These are phyloP conservation scores for Fragum sueziense DNA, from an alignment of 2,888 invertebrate species.

Conservation along the genomic window DNA sequence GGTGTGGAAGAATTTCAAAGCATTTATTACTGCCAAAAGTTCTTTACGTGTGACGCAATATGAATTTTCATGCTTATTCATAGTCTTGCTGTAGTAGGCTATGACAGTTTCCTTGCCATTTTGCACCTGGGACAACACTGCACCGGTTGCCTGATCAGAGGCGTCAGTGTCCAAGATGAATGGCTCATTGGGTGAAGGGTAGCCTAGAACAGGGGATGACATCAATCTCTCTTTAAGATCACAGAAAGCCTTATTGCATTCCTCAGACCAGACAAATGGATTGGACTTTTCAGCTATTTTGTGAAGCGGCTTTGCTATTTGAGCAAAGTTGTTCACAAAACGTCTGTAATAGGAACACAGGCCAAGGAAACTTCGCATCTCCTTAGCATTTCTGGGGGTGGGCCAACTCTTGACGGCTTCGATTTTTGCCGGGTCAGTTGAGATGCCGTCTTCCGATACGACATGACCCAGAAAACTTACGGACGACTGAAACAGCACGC, in stretches of 20 bases:
- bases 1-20: constrained; percentile 28
- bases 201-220: constrained; percentile 23
- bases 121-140: background rate
- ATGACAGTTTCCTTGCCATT: background rate
- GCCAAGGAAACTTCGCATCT: constrained; percentile 7
- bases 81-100: background rate
- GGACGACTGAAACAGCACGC: constrained; percentile 13
- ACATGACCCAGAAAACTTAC: constrained; percentile 28
- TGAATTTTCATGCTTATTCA: constrained; percentile 16
- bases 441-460: constrained; percentile 21
- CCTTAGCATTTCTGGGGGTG: constrained; percentile 11
- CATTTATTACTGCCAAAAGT: constrained; percentile 31
- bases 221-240: constrained; percentile 9
- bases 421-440: constrained; percentile 27
- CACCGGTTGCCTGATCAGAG: constrained; percentile 14
- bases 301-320: constrained; percentile 31
- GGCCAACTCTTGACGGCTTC: constrained; percentile 15
- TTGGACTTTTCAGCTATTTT: constrained; percentile 25
- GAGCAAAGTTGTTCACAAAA: constrained; percentile 20
- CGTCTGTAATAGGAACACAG: constrained; percentile 27
- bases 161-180: constrained; percentile 37
- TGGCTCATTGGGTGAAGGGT: constrained; percentile 13
- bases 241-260: constrained; percentile 24
- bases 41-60: constrained; percentile 30
- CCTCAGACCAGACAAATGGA: constrained; percentile 31